These are phyloP conservation scores for Tragelaphus buxtoni DNA, from an alignment of 2,113 vertebrate genomes.

Conservation along the genomic window DNA sequence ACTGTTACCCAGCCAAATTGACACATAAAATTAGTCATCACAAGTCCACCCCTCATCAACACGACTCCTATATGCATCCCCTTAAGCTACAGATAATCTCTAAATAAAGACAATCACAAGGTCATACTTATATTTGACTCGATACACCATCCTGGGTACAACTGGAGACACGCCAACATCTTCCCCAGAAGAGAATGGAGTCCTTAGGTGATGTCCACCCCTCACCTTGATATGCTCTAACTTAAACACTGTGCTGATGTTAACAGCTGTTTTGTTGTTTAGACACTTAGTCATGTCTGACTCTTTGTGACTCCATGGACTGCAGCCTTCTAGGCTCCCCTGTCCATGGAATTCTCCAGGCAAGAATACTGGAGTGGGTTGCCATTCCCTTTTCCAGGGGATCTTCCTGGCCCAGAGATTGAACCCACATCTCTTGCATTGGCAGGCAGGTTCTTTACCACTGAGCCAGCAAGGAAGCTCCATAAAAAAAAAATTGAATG, in stretches of 20 bases:
- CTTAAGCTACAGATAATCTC: too few relatives aligned
- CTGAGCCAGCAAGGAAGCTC: background rate
- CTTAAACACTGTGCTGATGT: accelerated
- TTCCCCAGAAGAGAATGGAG: background rate
- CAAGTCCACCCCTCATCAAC: too few relatives aligned
- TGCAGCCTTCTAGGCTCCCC: background rate
- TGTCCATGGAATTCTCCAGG: background rate
- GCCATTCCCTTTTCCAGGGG: background rate
- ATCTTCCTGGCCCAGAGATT: background rate
- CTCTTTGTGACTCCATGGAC: background rate
- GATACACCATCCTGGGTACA: accelerated
- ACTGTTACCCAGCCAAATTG: accelerated
- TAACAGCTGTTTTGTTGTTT: background rate
- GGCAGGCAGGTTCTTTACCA: background rate
- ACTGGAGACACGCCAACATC: accelerated
- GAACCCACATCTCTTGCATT: background rate
- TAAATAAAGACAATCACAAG: background rate
- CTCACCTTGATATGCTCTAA: accelerated
- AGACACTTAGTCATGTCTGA: background rate
- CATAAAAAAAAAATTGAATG: background rate
- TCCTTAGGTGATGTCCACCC: accelerated
- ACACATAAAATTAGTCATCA: background rate
- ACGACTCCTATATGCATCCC: accelerated
- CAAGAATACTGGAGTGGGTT: background rate
- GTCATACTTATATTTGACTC: accelerated